Evolutionary conservation across 1,140 invertebrate genomes (phyloP), one percentile per base, ranked within the genome.

Genomic region (Neodiprion fabricii): DNA sequence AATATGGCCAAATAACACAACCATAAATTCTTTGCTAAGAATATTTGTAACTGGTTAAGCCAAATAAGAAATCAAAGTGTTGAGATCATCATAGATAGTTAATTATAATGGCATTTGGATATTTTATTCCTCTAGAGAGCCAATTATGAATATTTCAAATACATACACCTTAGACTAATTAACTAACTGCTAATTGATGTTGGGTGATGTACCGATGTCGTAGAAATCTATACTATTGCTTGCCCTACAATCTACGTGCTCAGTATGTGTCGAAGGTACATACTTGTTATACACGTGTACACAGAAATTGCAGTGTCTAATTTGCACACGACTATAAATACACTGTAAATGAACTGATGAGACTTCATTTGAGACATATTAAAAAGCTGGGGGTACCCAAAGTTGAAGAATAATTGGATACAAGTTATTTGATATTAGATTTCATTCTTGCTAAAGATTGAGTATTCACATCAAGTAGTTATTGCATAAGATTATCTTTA

Each of bases 181-280:
- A 61, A 61, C 9, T 61, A 61, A 12, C n/a, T 61, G n/a, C 11
- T 61, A 61, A 61, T 61, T 61, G 53, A 61, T 61, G 53, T 61
- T 61, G 53, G 53, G 53, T 61, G 53, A 61, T 61, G 53, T 61
- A 61, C 53, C 53, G 53, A 61, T 61, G 53, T 61, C 53, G 53
- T 61, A 61, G 53, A 61, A 17, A 61, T 61, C 53, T 61, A 61
- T 61, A 61, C 53, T 61, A 11, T 61, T 61, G 53, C 53, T 61
- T 61, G 53, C 11, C 53, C 53, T 61, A 17, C 53, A 61, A 61
- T 61, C 53, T 61, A 17, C 53, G 53, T 61, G 53, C 53, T 61
- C 53, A 61, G 53, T 61, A 61, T 61, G n/a, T 61, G 5, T 61
- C 9, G 11, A 12, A 61, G 28, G 28, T 40, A 8, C 53, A 61